Percentiles rank a stretch among this genome's conserved stretches.
Evolutionary conservation across 2,797 vertebrate species (phyloP).

Genomic region (Chelon auratus): DNA sequence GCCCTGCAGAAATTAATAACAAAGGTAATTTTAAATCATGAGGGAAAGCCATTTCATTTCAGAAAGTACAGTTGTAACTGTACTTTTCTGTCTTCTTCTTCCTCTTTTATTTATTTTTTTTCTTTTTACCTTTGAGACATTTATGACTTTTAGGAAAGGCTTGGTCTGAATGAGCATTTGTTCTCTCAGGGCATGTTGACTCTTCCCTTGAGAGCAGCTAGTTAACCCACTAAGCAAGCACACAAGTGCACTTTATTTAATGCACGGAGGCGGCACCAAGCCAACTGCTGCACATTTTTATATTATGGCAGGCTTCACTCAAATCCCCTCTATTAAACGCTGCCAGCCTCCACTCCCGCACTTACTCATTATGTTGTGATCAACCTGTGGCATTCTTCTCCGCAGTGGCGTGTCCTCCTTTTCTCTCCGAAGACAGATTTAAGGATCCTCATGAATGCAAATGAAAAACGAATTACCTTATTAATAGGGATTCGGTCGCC

Average conservation of each 20-base stretch:
- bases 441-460: constrained; percentile 45
- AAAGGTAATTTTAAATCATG: constrained; percentile 40
- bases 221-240: constrained; percentile 72
- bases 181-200: constrained; percentile 59
- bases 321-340: constrained; percentile 57
- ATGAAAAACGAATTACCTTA: constrained; percentile 46
- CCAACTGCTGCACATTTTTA: constrained; percentile 66
- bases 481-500: constrained; percentile 24
- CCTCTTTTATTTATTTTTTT: constrained; percentile 14
- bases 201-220: constrained; percentile 63
- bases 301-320: constrained; percentile 68
- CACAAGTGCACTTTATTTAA: constrained; percentile 81
- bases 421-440: constrained; percentile 12
- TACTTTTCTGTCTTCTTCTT: neutral
- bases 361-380: constrained; percentile 59
- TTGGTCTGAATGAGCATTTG: constrained; percentile 60
- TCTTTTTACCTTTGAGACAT: constrained; percentile 33
- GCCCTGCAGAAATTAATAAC: constrained; percentile 2
- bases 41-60: constrained; percentile 31
- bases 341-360: constrained; percentile 37
- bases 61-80: constrained; percentile 24
- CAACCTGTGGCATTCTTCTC: constrained; percentile 45
- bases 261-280: constrained; percentile 70
- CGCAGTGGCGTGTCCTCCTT: neutral
- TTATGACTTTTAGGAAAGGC: constrained; percentile 57